phyloP scores from a whole-genome alignment of 1,140 invertebrate species.

The Drosophila busckii region DNA sequence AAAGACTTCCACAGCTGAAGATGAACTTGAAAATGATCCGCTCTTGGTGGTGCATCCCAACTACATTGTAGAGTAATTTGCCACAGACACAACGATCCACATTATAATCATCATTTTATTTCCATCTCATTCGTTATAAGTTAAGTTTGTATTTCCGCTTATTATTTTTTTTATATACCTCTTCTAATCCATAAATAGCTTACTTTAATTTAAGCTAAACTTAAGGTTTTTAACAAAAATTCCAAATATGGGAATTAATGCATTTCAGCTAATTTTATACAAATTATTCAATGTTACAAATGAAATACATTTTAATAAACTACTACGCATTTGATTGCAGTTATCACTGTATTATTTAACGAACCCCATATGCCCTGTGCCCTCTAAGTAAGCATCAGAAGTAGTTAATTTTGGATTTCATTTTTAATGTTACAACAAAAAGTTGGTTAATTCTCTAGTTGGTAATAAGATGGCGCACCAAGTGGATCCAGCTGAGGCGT shows the following conservation, averaged over 20 bases:
- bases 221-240: neutral
- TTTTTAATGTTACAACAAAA: slow-evolving; percentile 46
- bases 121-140: neutral
- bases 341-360: no score
- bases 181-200: slow-evolving; percentile 3
- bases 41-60: slow-evolving; percentile 97
- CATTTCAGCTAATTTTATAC: no score
- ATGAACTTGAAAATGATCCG: slow-evolving; percentile 88
- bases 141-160: slow-evolving; percentile 7
- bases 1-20: slow-evolving; percentile 77
- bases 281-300: no score
- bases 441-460: slow-evolving; percentile 46
- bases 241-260: no score
- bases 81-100: neutral
- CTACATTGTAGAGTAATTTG: slow-evolving; percentile 87
- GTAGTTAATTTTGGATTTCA: no score
- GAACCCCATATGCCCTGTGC: no score
- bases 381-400: no score
- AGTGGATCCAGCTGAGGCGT: no score
- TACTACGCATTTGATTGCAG: no score
- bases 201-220: slow-evolving; percentile 2
- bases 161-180: neutral
- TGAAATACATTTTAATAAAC: no score
- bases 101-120: neutral
- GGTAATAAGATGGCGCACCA: slow-evolving; percentile 24